These are phyloP conservation scores for Zygaena filipendulae DNA, from an alignment of 2,888 invertebrate species.

Conservation along the genomic window DNA sequence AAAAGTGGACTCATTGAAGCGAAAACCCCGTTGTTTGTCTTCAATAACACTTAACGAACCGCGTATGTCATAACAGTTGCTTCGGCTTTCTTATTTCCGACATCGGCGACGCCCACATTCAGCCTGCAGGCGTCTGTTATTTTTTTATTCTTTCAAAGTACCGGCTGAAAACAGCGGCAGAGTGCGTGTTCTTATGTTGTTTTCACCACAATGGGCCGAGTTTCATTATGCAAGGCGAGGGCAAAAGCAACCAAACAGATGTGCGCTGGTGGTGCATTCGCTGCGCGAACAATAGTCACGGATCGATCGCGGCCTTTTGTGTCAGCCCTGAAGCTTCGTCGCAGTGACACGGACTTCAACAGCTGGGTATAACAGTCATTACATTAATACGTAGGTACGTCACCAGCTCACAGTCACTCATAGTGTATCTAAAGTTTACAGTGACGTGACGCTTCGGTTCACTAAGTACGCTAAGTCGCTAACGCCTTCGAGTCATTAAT, in stretches of 20 bases:
- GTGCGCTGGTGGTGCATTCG: slow-evolving; percentile 48
- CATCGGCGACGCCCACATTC: slow-evolving; percentile 54
- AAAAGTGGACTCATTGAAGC: too few relatives aligned
- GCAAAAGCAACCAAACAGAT: slow-evolving; percentile 65
- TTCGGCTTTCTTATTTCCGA: slow-evolving; percentile 59
- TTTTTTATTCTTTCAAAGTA: slow-evolving; percentile 59
- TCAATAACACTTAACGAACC: slow-evolving; percentile 49
- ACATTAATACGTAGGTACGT: slow-evolving; percentile 22
- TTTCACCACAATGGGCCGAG: slow-evolving; percentile 56
- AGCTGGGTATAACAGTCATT: slow-evolving; percentile 29
- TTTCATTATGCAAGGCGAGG: slow-evolving; percentile 58
- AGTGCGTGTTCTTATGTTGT: slow-evolving; percentile 63
- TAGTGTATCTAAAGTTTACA: slow-evolving; percentile 14
- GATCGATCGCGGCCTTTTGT: slow-evolving; percentile 56
- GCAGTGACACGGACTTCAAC: slow-evolving; percentile 25
- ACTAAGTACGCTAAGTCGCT: not conserved
- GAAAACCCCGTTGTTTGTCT: too few relatives aligned
- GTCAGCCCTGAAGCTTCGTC: slow-evolving; percentile 31
- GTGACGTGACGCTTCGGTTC: slow-evolving; percentile 17
- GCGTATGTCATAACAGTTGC: slow-evolving; percentile 65
- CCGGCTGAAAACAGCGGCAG: slow-evolving; percentile 34
- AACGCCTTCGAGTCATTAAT: too few relatives aligned
- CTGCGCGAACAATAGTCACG: slow-evolving; percentile 58
- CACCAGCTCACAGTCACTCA: slow-evolving; percentile 12
- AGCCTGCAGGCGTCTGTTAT: slow-evolving; percentile 46